These are phyloP conservation scores for Ficedula albicollis DNA, from an alignment of 2,797 vertebrate species.

Conservation along the genomic window DNA sequence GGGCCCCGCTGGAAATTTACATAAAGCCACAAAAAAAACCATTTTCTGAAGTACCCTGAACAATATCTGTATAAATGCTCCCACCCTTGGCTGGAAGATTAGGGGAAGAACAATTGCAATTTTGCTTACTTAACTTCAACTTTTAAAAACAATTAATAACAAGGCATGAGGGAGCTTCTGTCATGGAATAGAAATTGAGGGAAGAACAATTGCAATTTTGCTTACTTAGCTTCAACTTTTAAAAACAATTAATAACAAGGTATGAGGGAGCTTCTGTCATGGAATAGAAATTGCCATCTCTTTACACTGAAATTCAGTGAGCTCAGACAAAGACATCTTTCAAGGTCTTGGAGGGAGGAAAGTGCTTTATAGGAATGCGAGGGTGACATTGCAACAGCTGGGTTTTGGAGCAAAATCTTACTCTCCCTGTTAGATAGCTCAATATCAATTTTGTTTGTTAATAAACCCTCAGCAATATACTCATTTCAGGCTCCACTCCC, in stretches of 20 bases:
- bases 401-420: background rate
- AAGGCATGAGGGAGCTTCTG: background rate
- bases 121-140: background rate
- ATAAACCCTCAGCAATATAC: background rate
- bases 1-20: background rate
- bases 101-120: background rate
- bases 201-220: background rate
- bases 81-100: background rate
- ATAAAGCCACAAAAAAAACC: background rate
- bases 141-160: background rate
- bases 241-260: background rate
- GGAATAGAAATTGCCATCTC: background rate
- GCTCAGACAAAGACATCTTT: background rate
- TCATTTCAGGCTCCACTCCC: background rate
- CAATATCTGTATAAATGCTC: background rate
- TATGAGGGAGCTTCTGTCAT: background rate
- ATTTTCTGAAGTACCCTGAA: background rate
- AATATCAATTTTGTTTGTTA: conserved; percentile 17
- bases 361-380: background rate
- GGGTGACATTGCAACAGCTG: background rate
- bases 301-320: background rate
- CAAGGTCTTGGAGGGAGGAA: background rate
- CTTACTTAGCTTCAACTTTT: background rate
- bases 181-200: background rate
- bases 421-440: background rate